A percentile compares a stretch with the other conserved stretches of the same genome.
These are phyloP conservation scores for Pyrrhosoma nymphula DNA, from an alignment of 2,888 invertebrate genomes.

Conservation along the genomic window DNA sequence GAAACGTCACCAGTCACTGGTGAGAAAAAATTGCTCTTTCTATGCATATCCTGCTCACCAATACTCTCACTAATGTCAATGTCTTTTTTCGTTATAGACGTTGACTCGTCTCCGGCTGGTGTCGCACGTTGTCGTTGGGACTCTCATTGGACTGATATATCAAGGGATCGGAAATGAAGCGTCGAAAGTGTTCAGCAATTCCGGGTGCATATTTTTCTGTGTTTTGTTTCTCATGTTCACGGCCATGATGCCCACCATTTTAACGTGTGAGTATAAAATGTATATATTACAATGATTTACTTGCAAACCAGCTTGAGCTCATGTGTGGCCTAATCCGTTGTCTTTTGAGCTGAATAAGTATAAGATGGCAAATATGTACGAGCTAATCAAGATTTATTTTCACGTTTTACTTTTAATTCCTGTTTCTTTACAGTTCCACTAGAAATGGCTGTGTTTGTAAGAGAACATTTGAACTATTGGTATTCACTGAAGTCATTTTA, in stretches of 20 bases:
- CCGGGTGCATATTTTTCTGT: constrained; percentile 97
- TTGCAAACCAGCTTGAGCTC: not conserved
- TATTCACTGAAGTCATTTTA: constrained; percentile 98
- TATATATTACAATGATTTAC: not conserved
- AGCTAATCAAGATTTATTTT: not conserved
- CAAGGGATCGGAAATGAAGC: constrained; percentile 96
- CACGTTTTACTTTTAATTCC: not conserved
- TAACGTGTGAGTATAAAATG: constrained; percentile 90
- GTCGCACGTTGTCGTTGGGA: constrained; percentile 92
- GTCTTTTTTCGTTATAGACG: constrained; percentile 81
- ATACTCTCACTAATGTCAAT: too few species aligned
- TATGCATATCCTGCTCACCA: too few species aligned
- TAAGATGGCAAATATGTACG: too few species aligned
- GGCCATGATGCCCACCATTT: constrained; percentile 98
- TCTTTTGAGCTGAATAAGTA: too few species aligned
- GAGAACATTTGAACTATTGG: constrained; percentile 98
- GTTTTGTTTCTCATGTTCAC: constrained; percentile 98
- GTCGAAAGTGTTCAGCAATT: constrained; percentile 95
- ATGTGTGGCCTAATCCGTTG: too few species aligned
- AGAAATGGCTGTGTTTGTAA: constrained; percentile 96
- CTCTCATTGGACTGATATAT: constrained; percentile 95
- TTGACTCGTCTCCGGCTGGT: constrained; percentile 93
- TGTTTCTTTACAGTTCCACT: constrained; percentile 88
- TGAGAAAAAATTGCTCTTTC: too few species aligned
- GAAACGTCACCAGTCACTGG: too few species aligned